phyloP scores from a whole-genome alignment of 2,113 vertebrate genomes.

The Urocynchramus pylzowi region DNA sequence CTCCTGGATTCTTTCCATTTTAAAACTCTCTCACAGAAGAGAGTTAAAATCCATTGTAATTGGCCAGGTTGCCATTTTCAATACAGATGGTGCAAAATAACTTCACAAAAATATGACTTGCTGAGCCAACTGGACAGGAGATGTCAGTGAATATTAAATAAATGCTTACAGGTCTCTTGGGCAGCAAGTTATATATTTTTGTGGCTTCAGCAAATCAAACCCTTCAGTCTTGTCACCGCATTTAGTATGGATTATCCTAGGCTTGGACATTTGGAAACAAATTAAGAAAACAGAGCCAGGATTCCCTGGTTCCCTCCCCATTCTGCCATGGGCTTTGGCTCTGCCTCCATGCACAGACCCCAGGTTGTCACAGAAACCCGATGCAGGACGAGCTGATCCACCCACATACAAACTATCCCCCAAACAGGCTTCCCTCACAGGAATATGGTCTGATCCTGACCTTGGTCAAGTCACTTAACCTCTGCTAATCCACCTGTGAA shows the following conservation, averaged over 20 bases:
- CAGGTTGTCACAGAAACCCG: neutral
- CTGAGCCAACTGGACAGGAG: constrained; percentile 40
- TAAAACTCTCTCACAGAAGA: constrained; percentile 35
- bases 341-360: neutral
- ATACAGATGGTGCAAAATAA: constrained; percentile 44
- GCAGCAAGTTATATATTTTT: constrained; percentile 31
- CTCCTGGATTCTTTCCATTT: constrained; percentile 28
- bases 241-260: constrained; percentile 53
- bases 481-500: constrained; percentile 55
- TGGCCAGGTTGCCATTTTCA: constrained; percentile 40
- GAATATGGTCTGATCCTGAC: constrained; percentile 32
- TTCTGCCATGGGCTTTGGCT: constrained; percentile 40
- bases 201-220: constrained; percentile 57
- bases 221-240: constrained; percentile 57
- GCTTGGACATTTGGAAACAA: constrained; percentile 48
- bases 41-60: constrained; percentile 32
- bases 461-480: constrained; percentile 65
- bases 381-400: neutral
- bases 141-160: constrained; percentile 52
- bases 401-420: neutral
- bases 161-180: constrained; percentile 39
- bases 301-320: neutral
- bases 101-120: neutral
- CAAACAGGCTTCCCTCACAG: neutral
- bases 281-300: constrained; percentile 51